A percentile compares a stretch with the other conserved stretches of the same genome.
These are phyloP conservation scores for Danionella cerebrum DNA, from an alignment of 2,113 vertebrate genomes.

Conservation along the genomic window DNA sequence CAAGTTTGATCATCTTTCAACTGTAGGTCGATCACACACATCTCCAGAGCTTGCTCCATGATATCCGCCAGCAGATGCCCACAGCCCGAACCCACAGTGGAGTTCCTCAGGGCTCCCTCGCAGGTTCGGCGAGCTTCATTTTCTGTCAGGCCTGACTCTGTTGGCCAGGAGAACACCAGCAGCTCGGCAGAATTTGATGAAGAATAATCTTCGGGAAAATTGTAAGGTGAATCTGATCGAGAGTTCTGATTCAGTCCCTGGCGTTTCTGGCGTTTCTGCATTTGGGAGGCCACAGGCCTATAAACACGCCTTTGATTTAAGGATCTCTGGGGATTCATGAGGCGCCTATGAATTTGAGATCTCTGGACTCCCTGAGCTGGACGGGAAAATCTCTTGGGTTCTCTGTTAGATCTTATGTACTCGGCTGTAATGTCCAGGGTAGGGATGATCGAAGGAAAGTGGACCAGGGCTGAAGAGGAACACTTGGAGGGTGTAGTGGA, in stretches of 20 bases:
- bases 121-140: slow-evolving; percentile 56
- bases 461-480: slow-evolving; percentile 49
- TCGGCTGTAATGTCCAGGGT: slow-evolving; percentile 74
- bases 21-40: slow-evolving; percentile 77
- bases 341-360: background rate
- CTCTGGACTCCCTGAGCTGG: background rate
- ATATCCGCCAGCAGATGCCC: slow-evolving; percentile 54
- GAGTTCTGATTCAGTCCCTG: slow-evolving; percentile 49
- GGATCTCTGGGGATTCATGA: background rate
- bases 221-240: slow-evolving; percentile 65
- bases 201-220: slow-evolving; percentile 83
- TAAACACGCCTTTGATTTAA: background rate
- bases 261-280: background rate
- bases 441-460: slow-evolving; percentile 69
- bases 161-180: slow-evolving; percentile 69
- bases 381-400: background rate
- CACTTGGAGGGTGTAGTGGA: slow-evolving; percentile 51
- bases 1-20: slow-evolving; percentile 78
- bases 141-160: slow-evolving; percentile 72
- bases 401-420: slow-evolving; percentile 57
- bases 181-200: slow-evolving; percentile 45
- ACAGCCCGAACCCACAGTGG: slow-evolving; percentile 67
- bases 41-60: slow-evolving; percentile 48
- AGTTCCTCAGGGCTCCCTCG: slow-evolving; percentile 63
- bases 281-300: too few relatives aligned